These are phyloP conservation scores for Phalloptychus januarius DNA, from an alignment of 2,797 vertebrate species.

Conservation along the genomic window DNA sequence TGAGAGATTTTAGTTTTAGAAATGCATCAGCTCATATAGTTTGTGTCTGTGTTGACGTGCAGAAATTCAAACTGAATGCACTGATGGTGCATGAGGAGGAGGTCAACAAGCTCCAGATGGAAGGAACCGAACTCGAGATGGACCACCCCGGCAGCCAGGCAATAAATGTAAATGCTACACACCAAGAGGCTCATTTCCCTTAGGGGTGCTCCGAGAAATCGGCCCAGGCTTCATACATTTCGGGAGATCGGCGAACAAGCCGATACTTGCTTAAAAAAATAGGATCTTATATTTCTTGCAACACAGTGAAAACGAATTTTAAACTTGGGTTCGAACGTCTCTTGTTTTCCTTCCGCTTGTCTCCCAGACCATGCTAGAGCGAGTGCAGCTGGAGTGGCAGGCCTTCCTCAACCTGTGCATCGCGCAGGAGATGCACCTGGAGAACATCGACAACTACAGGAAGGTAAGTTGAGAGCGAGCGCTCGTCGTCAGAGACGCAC, in stretches of 20 bases:
- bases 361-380: conserved; percentile 83
- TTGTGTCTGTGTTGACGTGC: background rate
- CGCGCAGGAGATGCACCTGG: conserved; percentile 90
- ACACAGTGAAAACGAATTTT: background rate
- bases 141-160: conserved; percentile 85
- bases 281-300: no score
- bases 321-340: background rate
- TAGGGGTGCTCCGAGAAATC: no score
- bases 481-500: background rate
- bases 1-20: background rate
- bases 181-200: background rate
- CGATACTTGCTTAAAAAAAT: no score
- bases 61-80: conserved; percentile 90
- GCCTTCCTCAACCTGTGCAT: conserved; percentile 91
- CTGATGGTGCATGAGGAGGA: conserved; percentile 85
- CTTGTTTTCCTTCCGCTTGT: background rate
- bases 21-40: background rate
- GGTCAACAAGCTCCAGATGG: conserved; percentile 82
- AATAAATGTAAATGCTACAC: conserved; percentile 77
- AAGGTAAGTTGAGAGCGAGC: conserved; percentile 75
- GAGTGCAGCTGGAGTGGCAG: conserved; percentile 88
- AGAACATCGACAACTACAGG: conserved; percentile 86
- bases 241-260: no score
- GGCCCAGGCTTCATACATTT: no score
- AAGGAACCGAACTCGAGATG: conserved; percentile 80